Percentiles rank a stretch among this genome's conserved stretches.
These are phyloP conservation scores for Pogonomyrmex californicus DNA, from an alignment of 1,140 invertebrate genomes.

Conservation along the genomic window DNA sequence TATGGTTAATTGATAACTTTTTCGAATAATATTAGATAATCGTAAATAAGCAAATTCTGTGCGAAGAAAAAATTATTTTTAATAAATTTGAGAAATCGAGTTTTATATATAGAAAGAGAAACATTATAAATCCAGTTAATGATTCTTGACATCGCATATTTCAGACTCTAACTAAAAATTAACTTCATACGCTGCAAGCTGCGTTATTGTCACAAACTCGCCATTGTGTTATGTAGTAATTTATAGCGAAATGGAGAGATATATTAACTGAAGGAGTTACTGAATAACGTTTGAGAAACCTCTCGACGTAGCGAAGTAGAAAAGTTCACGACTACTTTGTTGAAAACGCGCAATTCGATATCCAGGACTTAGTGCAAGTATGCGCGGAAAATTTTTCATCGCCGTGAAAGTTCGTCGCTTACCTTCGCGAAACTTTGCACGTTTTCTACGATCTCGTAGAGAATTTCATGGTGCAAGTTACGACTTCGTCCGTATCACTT, in stretches of 20 bases:
- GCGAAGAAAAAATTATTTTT: neutral
- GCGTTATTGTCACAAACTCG: constrained; percentile 10
- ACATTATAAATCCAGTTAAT: neutral
- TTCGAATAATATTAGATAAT: neutral
- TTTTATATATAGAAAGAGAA: neutral
- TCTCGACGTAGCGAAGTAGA: constrained; percentile 46
- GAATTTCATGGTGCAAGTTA: constrained; percentile 50
- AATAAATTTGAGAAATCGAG: neutral
- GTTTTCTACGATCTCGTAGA: constrained; percentile 40
- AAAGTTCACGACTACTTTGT: constrained; percentile 50
- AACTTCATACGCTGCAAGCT: neutral
- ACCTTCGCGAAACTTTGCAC: constrained; percentile 56
- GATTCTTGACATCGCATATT: neutral
- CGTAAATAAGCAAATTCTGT: neutral
- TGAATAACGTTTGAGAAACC: constrained; percentile 57
- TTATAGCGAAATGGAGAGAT: constrained; percentile 38
- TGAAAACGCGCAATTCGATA: constrained; percentile 53
- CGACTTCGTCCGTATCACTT: constrained; percentile 51
- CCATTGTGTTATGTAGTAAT: neutral
- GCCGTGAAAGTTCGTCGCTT: constrained; percentile 53
- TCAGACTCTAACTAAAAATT: too few relatives aligned
- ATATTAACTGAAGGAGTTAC: constrained; percentile 48
- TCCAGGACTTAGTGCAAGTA: constrained; percentile 58
- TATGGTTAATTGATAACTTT: neutral
- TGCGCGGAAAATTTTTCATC: constrained; percentile 64